These are phyloP conservation scores for Ceratina australensis DNA, from an alignment of 1,140 invertebrate genomes.

Conservation along the genomic window DNA sequence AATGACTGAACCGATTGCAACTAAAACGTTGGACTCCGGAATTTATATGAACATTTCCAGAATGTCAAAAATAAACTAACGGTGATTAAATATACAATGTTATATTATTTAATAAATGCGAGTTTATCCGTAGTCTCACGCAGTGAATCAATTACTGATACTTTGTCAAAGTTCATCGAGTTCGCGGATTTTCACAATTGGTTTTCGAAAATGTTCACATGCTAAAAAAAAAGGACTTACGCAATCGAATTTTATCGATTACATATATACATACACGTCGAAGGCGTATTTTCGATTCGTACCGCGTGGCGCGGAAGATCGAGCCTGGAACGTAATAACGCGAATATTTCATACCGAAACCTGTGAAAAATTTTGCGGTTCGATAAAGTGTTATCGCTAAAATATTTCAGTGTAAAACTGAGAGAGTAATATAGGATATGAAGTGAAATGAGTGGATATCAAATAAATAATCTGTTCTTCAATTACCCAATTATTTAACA, in stretches of 20 bases:
- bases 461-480: no score
- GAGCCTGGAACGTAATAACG: conserved; percentile 15
- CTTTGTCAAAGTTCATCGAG: conserved; percentile 24
- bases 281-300: neutral
- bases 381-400: neutral
- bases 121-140: no score
- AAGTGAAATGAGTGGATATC: no score
- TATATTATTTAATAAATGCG: no score
- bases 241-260: neutral
- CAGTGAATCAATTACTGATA: neutral
- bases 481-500: no score
- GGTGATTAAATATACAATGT: no score
- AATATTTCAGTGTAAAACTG: neutral
- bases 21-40: no score
- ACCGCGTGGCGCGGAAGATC: neutral
- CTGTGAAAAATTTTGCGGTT: neutral
- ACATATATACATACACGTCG: neutral
- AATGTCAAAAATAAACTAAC: no score
- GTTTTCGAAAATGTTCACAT: neutral
- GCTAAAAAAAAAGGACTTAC: no score
- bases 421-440: neutral
- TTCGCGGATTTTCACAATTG: neutral
- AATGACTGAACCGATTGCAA: no score
- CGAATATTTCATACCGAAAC: neutral
- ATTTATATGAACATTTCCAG: neutral